Percentiles rank a stretch among this genome's conserved stretches.
Evolutionary conservation across 2,888 invertebrate genomes (phyloP).

Genomic region (Tetramorium bicarinatum): DNA sequence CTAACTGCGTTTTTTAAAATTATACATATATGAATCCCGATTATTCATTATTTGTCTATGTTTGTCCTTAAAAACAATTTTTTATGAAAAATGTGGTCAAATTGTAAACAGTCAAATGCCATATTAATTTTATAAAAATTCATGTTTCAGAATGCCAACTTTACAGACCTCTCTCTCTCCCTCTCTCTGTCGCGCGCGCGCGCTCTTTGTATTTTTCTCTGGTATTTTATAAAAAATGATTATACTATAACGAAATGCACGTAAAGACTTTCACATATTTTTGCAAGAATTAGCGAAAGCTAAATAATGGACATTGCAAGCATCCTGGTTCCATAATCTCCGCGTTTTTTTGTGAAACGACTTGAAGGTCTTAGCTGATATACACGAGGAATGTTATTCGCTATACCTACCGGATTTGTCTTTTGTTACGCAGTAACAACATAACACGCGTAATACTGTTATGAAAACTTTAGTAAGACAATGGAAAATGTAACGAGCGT

Average conservation of each 20-base stretch:
- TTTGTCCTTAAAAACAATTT: too few species aligned
- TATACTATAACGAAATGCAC: not conserved
- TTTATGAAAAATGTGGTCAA: too few species aligned
- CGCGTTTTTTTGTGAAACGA: constrained; percentile 8
- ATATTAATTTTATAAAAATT: too few species aligned
- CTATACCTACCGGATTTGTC: constrained; percentile 5
- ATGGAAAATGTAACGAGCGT: not conserved
- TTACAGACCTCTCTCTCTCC: not conserved
- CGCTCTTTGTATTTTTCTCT: too few species aligned
- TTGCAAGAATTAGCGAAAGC: not conserved
- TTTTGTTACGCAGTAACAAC: not conserved
- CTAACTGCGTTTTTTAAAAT: too few species aligned
- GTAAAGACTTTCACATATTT: not conserved
- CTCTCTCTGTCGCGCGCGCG: too few species aligned
- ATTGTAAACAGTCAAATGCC: too few species aligned
- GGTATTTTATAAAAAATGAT: not conserved
- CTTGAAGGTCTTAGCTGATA: constrained; percentile 2
- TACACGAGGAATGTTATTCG: not conserved
- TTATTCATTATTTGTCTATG: too few species aligned
- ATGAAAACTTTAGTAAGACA: constrained; percentile 37
- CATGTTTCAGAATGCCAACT: too few species aligned
- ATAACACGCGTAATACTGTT: constrained; percentile 12
- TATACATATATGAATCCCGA: too few species aligned
- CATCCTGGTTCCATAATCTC: constrained; percentile 1
- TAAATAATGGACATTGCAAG: not conserved